Percentiles rank a stretch among this genome's conserved stretches.
Evolutionary conservation across 2,888 invertebrate species (phyloP).

Genomic region (Chrysotoxum bicinctum): DNA sequence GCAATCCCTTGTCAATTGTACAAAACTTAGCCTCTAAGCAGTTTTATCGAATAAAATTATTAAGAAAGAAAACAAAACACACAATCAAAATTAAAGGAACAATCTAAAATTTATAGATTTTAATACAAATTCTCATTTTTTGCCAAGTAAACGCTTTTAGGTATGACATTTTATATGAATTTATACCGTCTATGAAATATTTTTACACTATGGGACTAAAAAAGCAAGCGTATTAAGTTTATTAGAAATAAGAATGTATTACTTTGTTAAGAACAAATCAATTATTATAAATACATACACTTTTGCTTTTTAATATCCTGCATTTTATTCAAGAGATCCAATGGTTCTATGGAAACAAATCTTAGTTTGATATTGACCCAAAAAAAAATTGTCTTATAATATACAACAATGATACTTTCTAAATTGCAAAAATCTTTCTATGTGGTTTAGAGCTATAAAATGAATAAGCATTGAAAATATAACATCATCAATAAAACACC

Average conservation of each 20-base stretch:
- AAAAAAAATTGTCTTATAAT: too few species aligned
- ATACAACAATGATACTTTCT: too few species aligned
- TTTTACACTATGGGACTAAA: constrained; percentile 58
- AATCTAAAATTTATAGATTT: constrained; percentile 23
- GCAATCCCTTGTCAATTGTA: constrained; percentile 67
- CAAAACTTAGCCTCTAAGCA: constrained; percentile 62
- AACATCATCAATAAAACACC: too few species aligned
- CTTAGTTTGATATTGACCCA: too few species aligned
- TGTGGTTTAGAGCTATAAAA: too few species aligned
- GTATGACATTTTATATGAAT: constrained; percentile 56
- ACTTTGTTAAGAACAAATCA: constrained; percentile 21
- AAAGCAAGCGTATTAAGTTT: constrained; percentile 14
- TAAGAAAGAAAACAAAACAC: not conserved
- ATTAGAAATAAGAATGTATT: constrained; percentile 20
- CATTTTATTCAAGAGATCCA: constrained; percentile 13
- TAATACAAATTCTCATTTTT: constrained; percentile 57
- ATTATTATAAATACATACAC: constrained; percentile 27
- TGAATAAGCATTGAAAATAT: too few species aligned
- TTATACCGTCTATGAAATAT: constrained; percentile 50
- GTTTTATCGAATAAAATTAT: constrained; percentile 46
- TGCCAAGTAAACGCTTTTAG: constrained; percentile 56
- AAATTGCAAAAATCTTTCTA: too few species aligned
- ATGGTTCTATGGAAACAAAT: too few species aligned
- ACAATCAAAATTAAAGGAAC: constrained; percentile 20
- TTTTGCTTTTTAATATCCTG: constrained; percentile 52